Evolutionary conservation across 2,888 invertebrate species (phyloP).

Genomic region (Dynastes maya): DNA sequence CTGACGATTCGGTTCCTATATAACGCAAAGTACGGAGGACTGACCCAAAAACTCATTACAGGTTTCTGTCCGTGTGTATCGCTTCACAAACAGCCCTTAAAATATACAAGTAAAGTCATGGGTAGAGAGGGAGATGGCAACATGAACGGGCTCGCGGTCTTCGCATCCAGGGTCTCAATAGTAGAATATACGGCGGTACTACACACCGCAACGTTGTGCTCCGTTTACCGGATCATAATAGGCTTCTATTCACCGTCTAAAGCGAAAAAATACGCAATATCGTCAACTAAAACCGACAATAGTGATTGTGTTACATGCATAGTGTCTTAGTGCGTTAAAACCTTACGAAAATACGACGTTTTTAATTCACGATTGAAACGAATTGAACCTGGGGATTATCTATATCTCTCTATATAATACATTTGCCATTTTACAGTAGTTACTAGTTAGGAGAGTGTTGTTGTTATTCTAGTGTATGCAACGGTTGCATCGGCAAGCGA

Average conservation of each 20-base stretch:
- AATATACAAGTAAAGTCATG: constrained; percentile 56
- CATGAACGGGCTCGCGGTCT: constrained; percentile 51
- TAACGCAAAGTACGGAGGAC: constrained; percentile 12
- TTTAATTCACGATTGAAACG: constrained; percentile 10
- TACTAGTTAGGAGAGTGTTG: constrained; percentile 10
- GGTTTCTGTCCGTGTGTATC: constrained; percentile 52
- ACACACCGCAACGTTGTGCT: constrained; percentile 37
- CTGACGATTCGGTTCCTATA: constrained; percentile 46
- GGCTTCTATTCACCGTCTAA: constrained; percentile 39
- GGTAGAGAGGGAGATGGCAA: constrained; percentile 56
- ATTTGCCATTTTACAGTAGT: constrained; percentile 45
- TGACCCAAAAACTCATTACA: constrained; percentile 55
- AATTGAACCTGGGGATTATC: not conserved
- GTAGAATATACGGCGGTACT: constrained; percentile 51
- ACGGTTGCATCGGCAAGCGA: constrained; percentile 6
- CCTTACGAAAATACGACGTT: constrained; percentile 32
- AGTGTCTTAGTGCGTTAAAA: constrained; percentile 29
- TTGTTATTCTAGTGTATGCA: constrained; percentile 3
- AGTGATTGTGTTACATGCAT: constrained; percentile 44
- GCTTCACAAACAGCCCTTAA: constrained; percentile 55
- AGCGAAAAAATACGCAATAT: constrained; percentile 7
- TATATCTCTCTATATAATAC: not conserved
- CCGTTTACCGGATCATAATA: constrained; percentile 47
- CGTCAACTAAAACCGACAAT: constrained; percentile 21
- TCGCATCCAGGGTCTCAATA: constrained; percentile 54